Conservation (phyloP, 1,140 invertebrate species). For the Limonius californicus region DNA sequence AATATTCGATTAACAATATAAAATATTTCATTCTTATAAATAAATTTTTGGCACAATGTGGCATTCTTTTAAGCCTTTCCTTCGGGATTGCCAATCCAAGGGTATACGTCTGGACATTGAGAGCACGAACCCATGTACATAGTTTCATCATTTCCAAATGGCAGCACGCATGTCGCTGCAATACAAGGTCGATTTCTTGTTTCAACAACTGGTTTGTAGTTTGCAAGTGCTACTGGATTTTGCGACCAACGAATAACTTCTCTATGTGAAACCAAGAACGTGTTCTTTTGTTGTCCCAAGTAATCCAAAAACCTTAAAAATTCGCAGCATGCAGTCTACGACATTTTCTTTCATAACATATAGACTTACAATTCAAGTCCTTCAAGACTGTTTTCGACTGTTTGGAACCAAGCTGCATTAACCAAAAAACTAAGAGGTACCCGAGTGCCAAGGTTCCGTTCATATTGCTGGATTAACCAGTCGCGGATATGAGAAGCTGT, state of each 20-base stretch:
- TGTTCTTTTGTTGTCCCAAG: slow-evolving; percentile 23
- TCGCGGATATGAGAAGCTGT: slow-evolving; percentile 29
- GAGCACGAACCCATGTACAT: slow-evolving; percentile 49
- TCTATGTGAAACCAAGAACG: slow-evolving; percentile 33
- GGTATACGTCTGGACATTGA: slow-evolving; percentile 47
- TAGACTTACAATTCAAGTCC: background rate
- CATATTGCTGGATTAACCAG: slow-evolving; percentile 32
- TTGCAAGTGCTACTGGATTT: slow-evolving; percentile 37
- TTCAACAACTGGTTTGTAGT: background rate
- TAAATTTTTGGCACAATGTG: too few relatives aligned
- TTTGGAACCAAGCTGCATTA: background rate
- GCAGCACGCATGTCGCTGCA: slow-evolving; percentile 29
- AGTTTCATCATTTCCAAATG: slow-evolving; percentile 36
- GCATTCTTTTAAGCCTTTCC: too few relatives aligned
- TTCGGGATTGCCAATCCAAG: slow-evolving; percentile 49
- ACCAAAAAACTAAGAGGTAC: slow-evolving; percentile 32
- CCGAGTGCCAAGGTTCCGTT: slow-evolving; percentile 22
- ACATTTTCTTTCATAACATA: too few relatives aligned
- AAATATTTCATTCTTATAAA: too few relatives aligned
- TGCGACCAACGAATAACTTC: slow-evolving; percentile 37
- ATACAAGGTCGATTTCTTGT: background rate
- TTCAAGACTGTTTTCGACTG: background rate
- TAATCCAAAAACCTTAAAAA: slow-evolving; percentile 31
- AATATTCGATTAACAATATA: too few relatives aligned
- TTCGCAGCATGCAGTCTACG: slow-evolving; percentile 22